Conservation (phyloP, 2,888 invertebrate species). For the Acrocyrtus sp. region DNA sequence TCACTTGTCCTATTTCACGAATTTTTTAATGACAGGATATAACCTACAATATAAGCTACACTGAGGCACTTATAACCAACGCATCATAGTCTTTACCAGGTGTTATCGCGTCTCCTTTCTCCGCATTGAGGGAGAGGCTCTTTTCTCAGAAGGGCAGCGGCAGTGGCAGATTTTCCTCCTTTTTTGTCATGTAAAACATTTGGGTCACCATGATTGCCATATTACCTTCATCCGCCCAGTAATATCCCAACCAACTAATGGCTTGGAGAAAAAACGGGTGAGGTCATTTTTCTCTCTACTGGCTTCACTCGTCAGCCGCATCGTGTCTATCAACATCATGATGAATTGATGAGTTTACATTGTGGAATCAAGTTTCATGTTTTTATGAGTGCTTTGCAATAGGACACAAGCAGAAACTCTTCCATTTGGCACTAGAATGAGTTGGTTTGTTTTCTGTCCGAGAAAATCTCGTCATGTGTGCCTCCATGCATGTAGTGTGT, state of each 20-base stretch:
- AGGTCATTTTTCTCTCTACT: background rate
- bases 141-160: too few species aligned
- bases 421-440: background rate
- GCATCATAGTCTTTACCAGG: background rate
- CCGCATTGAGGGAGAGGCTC: too few species aligned
- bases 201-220: constrained; percentile 20
- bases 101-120: background rate
- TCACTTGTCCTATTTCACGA: too few species aligned
- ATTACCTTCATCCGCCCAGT: background rate
- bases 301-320: background rate
- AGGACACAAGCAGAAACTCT: background rate
- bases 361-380: constrained; percentile 19
- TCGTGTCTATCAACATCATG: background rate
- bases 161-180: background rate
- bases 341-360: constrained; percentile 5
- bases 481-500: background rate
- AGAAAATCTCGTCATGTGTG: background rate
- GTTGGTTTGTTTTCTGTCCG: background rate
- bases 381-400: background rate
- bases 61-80: constrained; percentile 2
- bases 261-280: background rate
- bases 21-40: background rate
- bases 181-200: constrained; percentile 21
- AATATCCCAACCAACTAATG: background rate
- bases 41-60: constrained; percentile 29